Base-by-base conservation (phyloP, 2,113 vertebrate species). In the Coregonus clupeaformis region DNA sequence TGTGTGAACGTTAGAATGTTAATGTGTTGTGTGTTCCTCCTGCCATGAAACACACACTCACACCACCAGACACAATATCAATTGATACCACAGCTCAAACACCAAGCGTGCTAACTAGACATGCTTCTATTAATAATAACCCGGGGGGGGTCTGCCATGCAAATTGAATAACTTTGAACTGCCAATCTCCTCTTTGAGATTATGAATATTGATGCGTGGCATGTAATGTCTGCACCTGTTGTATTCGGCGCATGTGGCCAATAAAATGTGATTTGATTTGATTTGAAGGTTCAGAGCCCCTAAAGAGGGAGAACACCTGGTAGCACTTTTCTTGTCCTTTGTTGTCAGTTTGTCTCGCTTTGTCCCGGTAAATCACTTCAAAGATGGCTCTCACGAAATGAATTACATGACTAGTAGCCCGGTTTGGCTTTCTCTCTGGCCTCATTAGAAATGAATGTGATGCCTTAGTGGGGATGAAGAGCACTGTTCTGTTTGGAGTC, bases 161-260 rank as follows among this genome's bases (percentile, higher is more conserved):
- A 76, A 60, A 79, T 73, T 65, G 25, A 71, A 70, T 76, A 7
- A 68, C 25, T 64, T 47, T 36, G 64, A 73, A 25, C 74, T 52
- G 52, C n/a, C 77, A 60, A 49, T 75, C 60, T 60, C 59, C 49
- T 65, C 36, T 32, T 5, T 32, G 18, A 14, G 5, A 25, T 67
- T 22, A 79, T 73, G 83, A 77, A 77, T 87, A 83, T 77, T 78
- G 75, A 83, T 83, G 69, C 67, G 57, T 69, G 57, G 59, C 47
- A 24, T 71, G 42, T 71, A n/a, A n/a, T n/a, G n/a, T n/a, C n/a
- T n/a, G n/a, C n/a, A n/a, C n/a, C n/a, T n/a, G n/a, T n/a, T n/a
- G n/a, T n/a, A n/a, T n/a, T n/a, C n/a, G n/a, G n/a, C n/a, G n/a
- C n/a, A n/a, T n/a, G n/a, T n/a, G n/a, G n/a, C n/a, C n/a, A n/a